Conservation (phyloP, 2,113 vertebrate species). For the Tragelaphus strepsiceros region DNA sequence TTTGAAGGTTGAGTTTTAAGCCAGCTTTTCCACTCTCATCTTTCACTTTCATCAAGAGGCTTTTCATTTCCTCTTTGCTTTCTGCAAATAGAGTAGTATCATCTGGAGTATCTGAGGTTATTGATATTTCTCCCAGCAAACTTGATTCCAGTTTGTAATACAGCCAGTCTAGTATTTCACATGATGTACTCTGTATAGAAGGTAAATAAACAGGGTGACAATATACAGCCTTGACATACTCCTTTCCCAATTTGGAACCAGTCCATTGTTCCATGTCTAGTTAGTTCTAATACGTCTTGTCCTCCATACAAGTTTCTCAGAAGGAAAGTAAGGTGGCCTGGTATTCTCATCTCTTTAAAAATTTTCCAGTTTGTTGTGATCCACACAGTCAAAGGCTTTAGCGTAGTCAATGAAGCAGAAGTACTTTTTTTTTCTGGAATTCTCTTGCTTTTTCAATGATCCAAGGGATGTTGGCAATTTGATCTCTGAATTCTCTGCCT, state of each 20-base stretch:
- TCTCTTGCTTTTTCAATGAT: not conserved
- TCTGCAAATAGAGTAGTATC: not conserved
- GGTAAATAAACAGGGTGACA: not conserved
- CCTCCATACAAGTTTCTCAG: not conserved
- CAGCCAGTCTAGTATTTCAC: not conserved
- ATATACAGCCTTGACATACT: not conserved
- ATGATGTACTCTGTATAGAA: not conserved
- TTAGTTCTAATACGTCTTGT: not conserved
- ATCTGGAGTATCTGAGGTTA: not conserved
- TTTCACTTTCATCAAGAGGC: not conserved
- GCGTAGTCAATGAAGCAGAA: not conserved
- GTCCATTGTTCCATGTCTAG: not conserved
- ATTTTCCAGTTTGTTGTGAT: not conserved
- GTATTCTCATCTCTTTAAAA: not conserved
- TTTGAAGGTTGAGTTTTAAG: not conserved
- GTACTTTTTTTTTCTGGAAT: not conserved
- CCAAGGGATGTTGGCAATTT: not conserved
- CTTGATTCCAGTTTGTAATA: not conserved
- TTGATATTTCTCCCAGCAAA: not conserved
- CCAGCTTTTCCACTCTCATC: not conserved
- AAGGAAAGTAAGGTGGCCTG: not conserved
- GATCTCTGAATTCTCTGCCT: not conserved
- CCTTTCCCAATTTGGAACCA: not conserved
- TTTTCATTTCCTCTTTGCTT: not conserved
- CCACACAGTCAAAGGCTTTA: not conserved